Conservation (phyloP, 2,888 invertebrate genomes). For the Bembecia ichneumoniformis region DNA sequence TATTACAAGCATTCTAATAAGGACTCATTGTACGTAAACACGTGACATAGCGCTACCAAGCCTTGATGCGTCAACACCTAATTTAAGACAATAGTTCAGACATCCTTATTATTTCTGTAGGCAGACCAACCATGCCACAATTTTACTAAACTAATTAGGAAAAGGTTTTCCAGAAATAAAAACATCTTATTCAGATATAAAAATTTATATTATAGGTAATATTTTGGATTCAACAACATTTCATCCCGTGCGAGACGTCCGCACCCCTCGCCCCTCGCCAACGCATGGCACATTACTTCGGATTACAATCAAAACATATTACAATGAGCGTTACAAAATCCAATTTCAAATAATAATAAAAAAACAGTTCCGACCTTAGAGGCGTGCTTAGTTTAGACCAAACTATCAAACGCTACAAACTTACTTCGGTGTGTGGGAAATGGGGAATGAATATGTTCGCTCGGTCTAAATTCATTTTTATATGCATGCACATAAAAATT, state of each 20-base stretch:
- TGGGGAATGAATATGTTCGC: no score
- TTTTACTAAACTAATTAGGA: neutral
- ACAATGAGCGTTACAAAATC: neutral
- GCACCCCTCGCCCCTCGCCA: constrained; percentile 20
- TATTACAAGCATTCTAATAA: no score
- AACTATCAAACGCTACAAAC: no score
- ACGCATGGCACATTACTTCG: constrained; percentile 49
- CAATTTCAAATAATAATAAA: neutral
- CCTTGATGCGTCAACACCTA: neutral
- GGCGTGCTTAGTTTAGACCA: no score
- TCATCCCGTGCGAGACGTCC: constrained; percentile 27
- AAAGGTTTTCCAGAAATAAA: neutral
- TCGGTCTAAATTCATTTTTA: no score
- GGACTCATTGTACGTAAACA: no score
- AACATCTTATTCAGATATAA: constrained; percentile 56
- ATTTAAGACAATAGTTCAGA: no score
- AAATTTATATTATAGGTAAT: constrained; percentile 73
- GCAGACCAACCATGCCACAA: neutral
- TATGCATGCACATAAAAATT: no score
- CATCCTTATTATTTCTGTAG: no score
- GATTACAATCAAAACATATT: neutral
- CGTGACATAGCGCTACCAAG: no score
- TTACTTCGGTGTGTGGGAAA: no score
- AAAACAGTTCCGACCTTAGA: no score
- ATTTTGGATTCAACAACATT: constrained; percentile 70